phyloP scores from a whole-genome alignment of 2,113 vertebrate species.

The Callipepla squamata region DNA sequence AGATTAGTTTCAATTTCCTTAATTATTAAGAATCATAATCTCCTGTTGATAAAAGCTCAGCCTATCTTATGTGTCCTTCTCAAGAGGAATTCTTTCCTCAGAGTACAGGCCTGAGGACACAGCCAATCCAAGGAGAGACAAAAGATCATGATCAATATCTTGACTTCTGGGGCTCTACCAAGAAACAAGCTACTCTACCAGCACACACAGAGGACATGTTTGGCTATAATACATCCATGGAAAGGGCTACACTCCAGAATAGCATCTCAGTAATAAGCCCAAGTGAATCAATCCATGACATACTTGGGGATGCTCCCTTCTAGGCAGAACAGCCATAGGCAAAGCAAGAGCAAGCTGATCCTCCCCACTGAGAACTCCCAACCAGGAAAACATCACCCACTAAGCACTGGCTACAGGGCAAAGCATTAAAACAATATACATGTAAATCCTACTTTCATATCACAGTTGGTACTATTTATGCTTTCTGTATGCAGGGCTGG shows the following conservation, averaged over 20 bases:
- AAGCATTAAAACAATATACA: background rate
- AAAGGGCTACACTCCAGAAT: background rate
- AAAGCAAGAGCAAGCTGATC: background rate
- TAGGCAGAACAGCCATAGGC: rapidly evolving
- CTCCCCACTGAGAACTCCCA: background rate
- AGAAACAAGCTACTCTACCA: background rate
- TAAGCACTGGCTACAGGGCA: background rate
- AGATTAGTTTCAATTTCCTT: background rate
- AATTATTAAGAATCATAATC: background rate
- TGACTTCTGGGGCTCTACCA: background rate
- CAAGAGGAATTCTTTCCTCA: background rate
- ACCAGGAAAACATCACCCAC: background rate
- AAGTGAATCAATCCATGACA: background rate
- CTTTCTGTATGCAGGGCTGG: background rate
- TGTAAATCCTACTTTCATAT: background rate
- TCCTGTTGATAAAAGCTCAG: background rate
- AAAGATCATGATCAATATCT: background rate
- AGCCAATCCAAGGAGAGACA: background rate
- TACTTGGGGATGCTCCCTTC: background rate
- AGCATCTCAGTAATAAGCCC: background rate
- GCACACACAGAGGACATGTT: background rate
- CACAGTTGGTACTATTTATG: background rate
- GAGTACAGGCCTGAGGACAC: background rate
- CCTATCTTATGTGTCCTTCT: rapidly evolving
- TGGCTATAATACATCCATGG: background rate